Evolutionary conservation across 2,797 vertebrate species (phyloP).

Genomic region (Tolypeutes matacus): DNA sequence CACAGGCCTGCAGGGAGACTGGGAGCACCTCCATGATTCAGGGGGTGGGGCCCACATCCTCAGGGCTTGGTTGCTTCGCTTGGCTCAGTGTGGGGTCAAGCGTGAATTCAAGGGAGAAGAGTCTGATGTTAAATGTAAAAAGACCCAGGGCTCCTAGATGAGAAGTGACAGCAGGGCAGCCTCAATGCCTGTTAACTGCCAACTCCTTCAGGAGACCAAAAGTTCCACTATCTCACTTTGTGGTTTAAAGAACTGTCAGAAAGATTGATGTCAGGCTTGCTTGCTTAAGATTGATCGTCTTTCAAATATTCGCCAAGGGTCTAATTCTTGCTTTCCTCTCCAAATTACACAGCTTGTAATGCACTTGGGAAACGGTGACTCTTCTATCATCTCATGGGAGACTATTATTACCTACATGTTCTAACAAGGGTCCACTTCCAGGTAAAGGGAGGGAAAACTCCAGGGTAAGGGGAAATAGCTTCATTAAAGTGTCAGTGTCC

Average conservation of each 20-base stretch:
- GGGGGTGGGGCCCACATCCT: neutral
- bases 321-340: slow-evolving; percentile 45
- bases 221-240: neutral
- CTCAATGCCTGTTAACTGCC: neutral
- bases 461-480: neutral
- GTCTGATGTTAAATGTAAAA: neutral
- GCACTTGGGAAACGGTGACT: neutral
- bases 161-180: neutral
- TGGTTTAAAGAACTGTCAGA: slow-evolving; percentile 43
- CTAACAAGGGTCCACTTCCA: slow-evolving; percentile 32
- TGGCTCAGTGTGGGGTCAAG: slow-evolving; percentile 18
- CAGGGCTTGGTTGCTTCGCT: neutral
- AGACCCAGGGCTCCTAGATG: neutral
- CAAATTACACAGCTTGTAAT: slow-evolving; percentile 49
- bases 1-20: slow-evolving; percentile 45
- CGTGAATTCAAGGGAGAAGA: neutral
- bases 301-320: slow-evolving; percentile 18
- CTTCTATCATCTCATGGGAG: neutral
- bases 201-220: slow-evolving; percentile 13
- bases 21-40: slow-evolving; percentile 19
- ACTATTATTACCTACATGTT: neutral
- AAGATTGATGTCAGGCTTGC: slow-evolving; percentile 20
- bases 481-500: slow-evolving; percentile 13
- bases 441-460: neutral
- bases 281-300: slow-evolving; percentile 61